These are phyloP conservation scores for Tetragnatha versicolor DNA, from an alignment of 1,140 invertebrate species.

Conservation along the genomic window DNA sequence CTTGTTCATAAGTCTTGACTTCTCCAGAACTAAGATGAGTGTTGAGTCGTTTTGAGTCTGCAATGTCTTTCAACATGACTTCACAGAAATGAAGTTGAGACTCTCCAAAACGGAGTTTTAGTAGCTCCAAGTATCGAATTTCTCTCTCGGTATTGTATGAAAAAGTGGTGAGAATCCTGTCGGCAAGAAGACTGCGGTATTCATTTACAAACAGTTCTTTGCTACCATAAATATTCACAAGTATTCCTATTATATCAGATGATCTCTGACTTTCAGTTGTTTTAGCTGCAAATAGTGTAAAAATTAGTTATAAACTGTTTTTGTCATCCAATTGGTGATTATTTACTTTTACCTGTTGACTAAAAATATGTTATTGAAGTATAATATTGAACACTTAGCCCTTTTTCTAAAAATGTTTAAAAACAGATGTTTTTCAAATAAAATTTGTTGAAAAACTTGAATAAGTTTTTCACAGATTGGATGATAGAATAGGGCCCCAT, in stretches of 20 bases:
- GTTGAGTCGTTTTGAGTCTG: slow-evolving; percentile 82
- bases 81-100: slow-evolving; percentile 95
- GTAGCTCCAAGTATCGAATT: slow-evolving; percentile 90
- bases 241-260: slow-evolving; percentile 96
- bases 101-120: slow-evolving; percentile 96
- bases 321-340: not conserved
- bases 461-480: too few species aligned
- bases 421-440: too few species aligned
- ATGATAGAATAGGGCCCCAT: too few species aligned
- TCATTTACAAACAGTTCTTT: slow-evolving; percentile 99
- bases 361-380: not conserved
- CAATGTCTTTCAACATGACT: slow-evolving; percentile 98
- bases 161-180: slow-evolving; percentile 85
- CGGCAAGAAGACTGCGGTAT: slow-evolving; percentile 92
- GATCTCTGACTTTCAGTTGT: slow-evolving; percentile 61
- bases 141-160: slow-evolving; percentile 91
- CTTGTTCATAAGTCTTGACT: slow-evolving; percentile 57
- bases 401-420: too few species aligned
- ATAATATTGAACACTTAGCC: too few species aligned
- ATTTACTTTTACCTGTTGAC: not conserved
- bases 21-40: slow-evolving; percentile 78
- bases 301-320: not conserved
- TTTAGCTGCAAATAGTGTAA: slow-evolving; percentile 36
- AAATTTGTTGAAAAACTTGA: too few species aligned
- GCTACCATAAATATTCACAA: slow-evolving; percentile 98